Base-by-base conservation (phyloP, 2,113 vertebrate species). In the Neodon shergylaensis region DNA sequence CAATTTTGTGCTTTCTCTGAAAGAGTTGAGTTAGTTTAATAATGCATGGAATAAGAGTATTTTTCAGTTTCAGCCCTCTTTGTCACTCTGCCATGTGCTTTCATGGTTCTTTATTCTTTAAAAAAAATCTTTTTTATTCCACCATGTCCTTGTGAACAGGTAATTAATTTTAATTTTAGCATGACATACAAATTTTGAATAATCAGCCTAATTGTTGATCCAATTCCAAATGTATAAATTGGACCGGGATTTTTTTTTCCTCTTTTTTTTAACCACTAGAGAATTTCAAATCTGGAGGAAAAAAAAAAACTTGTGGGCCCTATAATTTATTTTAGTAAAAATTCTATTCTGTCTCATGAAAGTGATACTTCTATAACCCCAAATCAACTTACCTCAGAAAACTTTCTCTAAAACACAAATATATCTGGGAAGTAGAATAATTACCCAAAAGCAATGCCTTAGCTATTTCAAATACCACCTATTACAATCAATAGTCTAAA, bases 201-300 rank as follows among this genome's bases (percentile, higher is more conserved):
- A 94, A 93, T 91, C 92, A 97, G 26, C 9, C 76, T 97, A 94
- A 97, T 95, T 97, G 81, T 78, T 92, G 87, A 94, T 84, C 61
- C 74, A 97, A 83, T 89, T 39, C 3, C 81, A 94, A 39, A 73
- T 77, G 81, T 95, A 81, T 88, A 95, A 97, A 95, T 73, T 92
- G 94, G 21, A 22, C 36, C 7, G 7, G 6, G 9, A 63, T 83
- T 82, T 82, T 65, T 16, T 79, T n/a, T 58, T 24, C 22, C 4
- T 66, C 12, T 10, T 42, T 66, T 13, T 24, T 39, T 66, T 77
- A 89, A 68, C 36, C 26, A 94, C 44, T n/a, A 92, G 52, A 16
- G 52, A 96, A 86, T 97, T 98, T 95, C 31, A 87, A 95, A 87
- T 95, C 36, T 77, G 85, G 84, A 49, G 52, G 5, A 49, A 54